Evolutionary conservation across 2,888 invertebrate species (phyloP), one percentile per base, ranked within the genome.

Genomic region (Latrodectus hesperus): DNA sequence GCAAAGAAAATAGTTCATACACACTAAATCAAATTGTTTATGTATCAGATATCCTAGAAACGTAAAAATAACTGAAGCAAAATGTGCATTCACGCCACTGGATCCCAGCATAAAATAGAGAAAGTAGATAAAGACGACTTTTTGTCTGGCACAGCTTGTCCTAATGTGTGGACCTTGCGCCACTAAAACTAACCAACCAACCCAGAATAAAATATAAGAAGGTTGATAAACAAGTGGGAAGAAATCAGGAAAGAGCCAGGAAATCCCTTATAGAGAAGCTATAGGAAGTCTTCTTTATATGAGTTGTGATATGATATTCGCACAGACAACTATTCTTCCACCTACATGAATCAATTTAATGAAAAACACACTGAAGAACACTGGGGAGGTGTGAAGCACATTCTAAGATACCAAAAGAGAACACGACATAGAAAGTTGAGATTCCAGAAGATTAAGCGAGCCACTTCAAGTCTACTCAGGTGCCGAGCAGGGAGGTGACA

Each of bases 401-500:
- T 81, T 9, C 26, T 82, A 12, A 81, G 81, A 49, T 87, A 87
- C 81, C 64, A 82, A 16, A 87, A 76, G 51, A 75, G 52, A n/a
- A 82, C 76, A 6, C 3, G 14, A 22, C n/a, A 68, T 22, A 26
- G 64, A 17, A 78, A 65, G 11, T 26, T 87, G 38, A 81, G 12
- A 52, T 87, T 71, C 22, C 38, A 26, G 49, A 81, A 82, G 52
- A 87, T n/a, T 53, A 10, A 78, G 84, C 22, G 81, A 90, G 79
- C 51, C 53, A 16, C 26, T 75, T 14, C 55, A 38, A 17, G 90
- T 90, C 10, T 92, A 89, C 83, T 90, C 89, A 51, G 91, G 91
- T 89, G 85, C 91, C 17, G 91, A 92, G 77, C 92, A 90, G 91
- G 91, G 90, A n/a, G 89, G 89, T 9, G 90, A 90, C 65, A 71